A percentile compares a stretch with the other conserved stretches of the same genome.
These are phyloP conservation scores for Schrankia costaestrigalis DNA, from an alignment of 2,888 invertebrate species.

Conservation along the genomic window DNA sequence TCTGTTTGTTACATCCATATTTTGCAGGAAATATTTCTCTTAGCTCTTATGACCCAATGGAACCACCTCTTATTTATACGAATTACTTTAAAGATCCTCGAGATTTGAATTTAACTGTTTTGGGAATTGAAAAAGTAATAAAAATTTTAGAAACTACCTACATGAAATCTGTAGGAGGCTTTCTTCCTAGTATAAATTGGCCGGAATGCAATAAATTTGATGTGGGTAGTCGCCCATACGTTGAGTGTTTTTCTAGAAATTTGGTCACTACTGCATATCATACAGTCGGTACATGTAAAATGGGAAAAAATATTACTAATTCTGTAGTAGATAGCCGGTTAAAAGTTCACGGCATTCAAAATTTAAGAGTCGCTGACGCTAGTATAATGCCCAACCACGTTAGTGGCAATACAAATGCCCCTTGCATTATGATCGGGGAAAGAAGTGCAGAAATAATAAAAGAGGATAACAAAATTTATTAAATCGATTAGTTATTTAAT, in stretches of 20 bases:
- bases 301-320: slow-evolving; percentile 67
- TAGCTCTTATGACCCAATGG: slow-evolving; percentile 75
- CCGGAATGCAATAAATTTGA: slow-evolving; percentile 39
- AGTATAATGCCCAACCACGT: slow-evolving; percentile 88
- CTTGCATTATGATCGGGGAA: slow-evolving; percentile 90
- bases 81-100: slow-evolving; percentile 78
- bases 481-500: no score
- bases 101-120: slow-evolving; percentile 65
- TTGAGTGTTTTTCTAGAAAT: slow-evolving; percentile 68
- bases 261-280: slow-evolving; percentile 79
- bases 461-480: no score
- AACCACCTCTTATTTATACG: slow-evolving; percentile 42
- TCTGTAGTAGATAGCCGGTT: slow-evolving; percentile 78
- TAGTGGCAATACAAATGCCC: slow-evolving; percentile 90
- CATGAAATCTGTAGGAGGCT: slow-evolving; percentile 16
- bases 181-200: slow-evolving; percentile 40
- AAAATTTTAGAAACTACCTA: slow-evolving; percentile 33
- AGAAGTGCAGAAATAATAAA: slow-evolving; percentile 87
- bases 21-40: slow-evolving; percentile 80
- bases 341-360: slow-evolving; percentile 82
- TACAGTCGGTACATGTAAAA: slow-evolving; percentile 83
- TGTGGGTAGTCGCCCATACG: slow-evolving; percentile 43
- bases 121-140: slow-evolving; percentile 46
- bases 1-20: slow-evolving; percentile 68
- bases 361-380: slow-evolving; percentile 86